Percentiles rank a stretch among this genome's conserved stretches.
These are phyloP conservation scores for Perithous albicinctus DNA, from an alignment of 2,888 invertebrate species.

Conservation along the genomic window DNA sequence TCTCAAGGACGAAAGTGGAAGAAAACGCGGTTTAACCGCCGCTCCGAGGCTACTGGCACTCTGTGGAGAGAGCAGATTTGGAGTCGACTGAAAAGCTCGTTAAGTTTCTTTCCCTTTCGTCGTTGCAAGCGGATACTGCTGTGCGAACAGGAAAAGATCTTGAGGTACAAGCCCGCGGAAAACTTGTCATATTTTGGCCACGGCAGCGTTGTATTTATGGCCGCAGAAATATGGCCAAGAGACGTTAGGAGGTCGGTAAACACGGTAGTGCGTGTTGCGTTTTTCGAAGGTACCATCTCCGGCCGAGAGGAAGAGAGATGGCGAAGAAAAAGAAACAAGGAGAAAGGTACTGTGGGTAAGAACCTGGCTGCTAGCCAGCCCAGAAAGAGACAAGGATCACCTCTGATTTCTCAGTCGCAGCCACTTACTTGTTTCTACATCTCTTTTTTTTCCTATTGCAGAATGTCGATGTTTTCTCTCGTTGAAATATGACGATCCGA, in stretches of 20 bases:
- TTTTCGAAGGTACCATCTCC: slow-evolving; percentile 46
- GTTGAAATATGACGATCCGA: slow-evolving; percentile 66
- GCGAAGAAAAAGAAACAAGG: slow-evolving; percentile 10
- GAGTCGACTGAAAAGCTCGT: slow-evolving; percentile 48
- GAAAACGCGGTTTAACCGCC: slow-evolving; percentile 12
- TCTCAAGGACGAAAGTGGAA: slow-evolving; percentile 72
- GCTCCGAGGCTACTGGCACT: slow-evolving; percentile 46
- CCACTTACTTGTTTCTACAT: slow-evolving; percentile 13
- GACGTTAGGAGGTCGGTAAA: slow-evolving; percentile 82
- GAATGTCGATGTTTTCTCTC: slow-evolving; percentile 42
- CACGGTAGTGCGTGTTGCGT: slow-evolving; percentile 67
- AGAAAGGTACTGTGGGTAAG: neutral
- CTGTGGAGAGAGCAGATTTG: neutral
- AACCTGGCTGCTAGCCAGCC: slow-evolving; percentile 20
- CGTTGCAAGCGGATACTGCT: slow-evolving; percentile 24
- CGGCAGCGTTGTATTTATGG: slow-evolving; percentile 81
- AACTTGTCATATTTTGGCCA: slow-evolving; percentile 82
- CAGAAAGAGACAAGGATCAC: slow-evolving; percentile 26
- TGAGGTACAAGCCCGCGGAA: slow-evolving; percentile 55
- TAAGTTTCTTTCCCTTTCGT: slow-evolving; percentile 45
- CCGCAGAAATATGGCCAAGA: slow-evolving; percentile 81
- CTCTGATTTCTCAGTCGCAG: slow-evolving; percentile 36
- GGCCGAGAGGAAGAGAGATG: slow-evolving; percentile 28
- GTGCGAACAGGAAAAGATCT: slow-evolving; percentile 33
- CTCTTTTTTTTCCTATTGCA: slow-evolving; percentile 14